Conservation (phyloP, 2,113 vertebrate species). For the Spermophilus dauricus region DNA sequence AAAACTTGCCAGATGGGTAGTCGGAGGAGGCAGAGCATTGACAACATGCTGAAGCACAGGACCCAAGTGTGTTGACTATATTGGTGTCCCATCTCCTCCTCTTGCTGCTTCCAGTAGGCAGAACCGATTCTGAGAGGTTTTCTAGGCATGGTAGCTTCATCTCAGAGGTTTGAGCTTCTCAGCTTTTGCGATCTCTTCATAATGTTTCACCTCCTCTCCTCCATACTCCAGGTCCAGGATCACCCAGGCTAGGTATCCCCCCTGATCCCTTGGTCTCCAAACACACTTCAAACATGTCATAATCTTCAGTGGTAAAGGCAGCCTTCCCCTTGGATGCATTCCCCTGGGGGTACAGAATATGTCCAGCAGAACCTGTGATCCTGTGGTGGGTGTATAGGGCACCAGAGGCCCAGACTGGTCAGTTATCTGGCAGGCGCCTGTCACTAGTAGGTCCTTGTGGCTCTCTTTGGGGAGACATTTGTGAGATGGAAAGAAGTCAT, state of each 20-base stretch:
- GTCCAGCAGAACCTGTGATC: constrained; percentile 98
- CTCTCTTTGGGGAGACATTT: constrained; percentile 98
- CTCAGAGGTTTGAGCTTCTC: constrained; percentile 95
- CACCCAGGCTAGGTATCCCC: too few relatives aligned
- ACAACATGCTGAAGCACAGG: constrained; percentile 96
- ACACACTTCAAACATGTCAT: constrained; percentile 99
- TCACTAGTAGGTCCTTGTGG: constrained; percentile 97
- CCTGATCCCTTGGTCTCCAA: constrained; percentile 95
- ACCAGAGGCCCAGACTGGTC: constrained; percentile 93
- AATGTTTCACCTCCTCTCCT: too few relatives aligned
- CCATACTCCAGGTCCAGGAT: too few relatives aligned
- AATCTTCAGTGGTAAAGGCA: constrained; percentile 99
- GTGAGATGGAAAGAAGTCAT: constrained; percentile 95
- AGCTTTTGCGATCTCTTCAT: constrained; percentile 94
- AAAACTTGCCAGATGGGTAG: constrained; percentile 99
- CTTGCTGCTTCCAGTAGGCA: constrained; percentile 98
- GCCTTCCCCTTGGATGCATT: constrained; percentile 98
- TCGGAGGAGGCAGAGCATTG: constrained; percentile 92
- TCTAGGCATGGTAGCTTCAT: constrained; percentile 97
- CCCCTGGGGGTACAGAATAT: constrained; percentile 98
- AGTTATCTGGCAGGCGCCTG: constrained; percentile 95
- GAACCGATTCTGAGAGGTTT: constrained; percentile 99
- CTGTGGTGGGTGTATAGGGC: constrained; percentile 95
- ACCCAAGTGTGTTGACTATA: constrained; percentile 95
- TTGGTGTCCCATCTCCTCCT: constrained; percentile 99